Base-by-base conservation (phyloP, 2,888 invertebrate species). In the Ennomos erosarius region DNA sequence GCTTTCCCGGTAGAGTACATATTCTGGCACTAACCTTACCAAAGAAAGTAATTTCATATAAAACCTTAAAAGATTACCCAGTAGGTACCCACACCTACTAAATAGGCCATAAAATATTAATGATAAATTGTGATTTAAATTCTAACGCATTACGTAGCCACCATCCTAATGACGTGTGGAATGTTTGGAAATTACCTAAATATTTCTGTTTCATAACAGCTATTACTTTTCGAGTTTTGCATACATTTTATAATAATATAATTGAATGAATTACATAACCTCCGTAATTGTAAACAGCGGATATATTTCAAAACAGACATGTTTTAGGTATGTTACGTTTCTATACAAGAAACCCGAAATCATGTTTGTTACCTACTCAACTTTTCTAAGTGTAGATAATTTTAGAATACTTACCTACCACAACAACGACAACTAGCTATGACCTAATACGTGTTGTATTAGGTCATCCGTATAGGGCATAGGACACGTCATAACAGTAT, bases 351-450 rank as follows among this genome's bases (percentile, higher is more conserved):
- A 42, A 55, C 33, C 34, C 39, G 53, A 59, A 47, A 54, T 59
- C 51, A 59, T 59, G 55, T 43, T 51, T 59, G 55, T 43, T 51
- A 54, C 53, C 62, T 60, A 58, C 65, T 40, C 55, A 62, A 62
- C 53, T 47, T 55, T 11, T 4, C 6, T 34, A 10, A 13, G 38
- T 54, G 26, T 62, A 57, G 47, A 47, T 61, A 50, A 43, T n/a
- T 12, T 8, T 38, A 16, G 16, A 37, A 36, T 33, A 33, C 40
- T 53, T 33, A 6, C 26, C 4, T 26, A 6, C 26, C 26, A 6
- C 4, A 26, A 26, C 26, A 26, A 16, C n/a, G n/a, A n/a, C n/a
- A n/a, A n/a, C n/a, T n/a, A n/a, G n/a, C n/a, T n/a, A n/a, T n/a
- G n/a, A n/a, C n/a, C n/a, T n/a, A n/a, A n/a, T n/a, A n/a, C n/a